Base-by-base conservation (phyloP, 2,113 vertebrate genomes). In the Periophthalmodon schlosseri region DNA sequence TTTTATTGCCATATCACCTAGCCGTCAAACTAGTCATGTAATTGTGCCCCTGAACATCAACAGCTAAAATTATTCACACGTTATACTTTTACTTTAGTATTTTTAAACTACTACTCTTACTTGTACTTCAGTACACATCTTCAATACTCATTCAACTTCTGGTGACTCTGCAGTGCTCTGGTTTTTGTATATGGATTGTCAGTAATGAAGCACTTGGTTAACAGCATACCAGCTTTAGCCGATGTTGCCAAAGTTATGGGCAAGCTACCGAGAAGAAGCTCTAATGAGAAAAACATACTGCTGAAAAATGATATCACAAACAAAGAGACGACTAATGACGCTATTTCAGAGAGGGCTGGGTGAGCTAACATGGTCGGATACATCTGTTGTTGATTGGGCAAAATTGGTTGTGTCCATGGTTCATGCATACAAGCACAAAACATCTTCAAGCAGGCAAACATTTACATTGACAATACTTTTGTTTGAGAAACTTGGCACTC, bases 311-410 rank as follows among this genome's bases (percentile, higher is more conserved):
- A 91, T 83, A 90, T 86, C 69, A 71, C 80, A 82, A 89, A 88
- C 75, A 81, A 86, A 80, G 79, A 88, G 82, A 78, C 86, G 87
- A 80, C 81, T 88, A 87, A 91, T 89, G 75, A 81, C 77, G 85
- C 86, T 86, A 86, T 87, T 87, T 80, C 50, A 90, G 70, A 77
- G 80, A 89, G 83, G 34, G 72, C 72, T 73, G 78, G 88, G 85
- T 60, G 75, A 84, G 85, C 77, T 33, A 33, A 86, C 88, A 84
- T 82, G 84, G 88, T 84, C 69, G 86, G 77, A 86, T 75, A 92
- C 91, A 91, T 91, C 87, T 93, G 89, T 89, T 88, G 84, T 89
- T 87, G 87, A 93, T 91, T 70, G 86, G 73, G 68, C 73, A 72
- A 81, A 84, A 86, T 87, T 84, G 81, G 86, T 91, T 86, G 81